A percentile compares a stretch with the other conserved stretches of the same genome.
Conservation (phyloP, 2,113 vertebrate genomes). For the Camelus dromedarius region DNA sequence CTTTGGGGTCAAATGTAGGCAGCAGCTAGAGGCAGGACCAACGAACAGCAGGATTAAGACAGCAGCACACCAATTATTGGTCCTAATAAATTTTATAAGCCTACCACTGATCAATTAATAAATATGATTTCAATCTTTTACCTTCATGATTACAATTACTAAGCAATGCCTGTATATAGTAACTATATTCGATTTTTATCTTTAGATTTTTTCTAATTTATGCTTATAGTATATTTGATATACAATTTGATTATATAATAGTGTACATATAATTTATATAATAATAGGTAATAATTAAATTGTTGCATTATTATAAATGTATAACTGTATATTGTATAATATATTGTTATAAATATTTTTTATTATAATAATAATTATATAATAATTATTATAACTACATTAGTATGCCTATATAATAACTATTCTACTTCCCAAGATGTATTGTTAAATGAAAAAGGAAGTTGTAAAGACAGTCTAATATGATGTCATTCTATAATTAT, state of each 20-base stretch:
- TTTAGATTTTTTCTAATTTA: not conserved
- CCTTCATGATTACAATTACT: not conserved
- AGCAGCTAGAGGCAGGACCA: not conserved
- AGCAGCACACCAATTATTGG: not conserved
- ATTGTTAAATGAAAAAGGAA: constrained; percentile 10
- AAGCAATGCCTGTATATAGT: not conserved
- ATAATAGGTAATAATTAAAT: not conserved
- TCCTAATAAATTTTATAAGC: not conserved
- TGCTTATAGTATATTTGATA: not conserved
- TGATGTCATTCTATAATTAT: not conserved
- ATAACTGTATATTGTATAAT: not conserved
- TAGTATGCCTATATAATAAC: not conserved
- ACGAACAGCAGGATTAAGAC: not conserved
- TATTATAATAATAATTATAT: not conserved
- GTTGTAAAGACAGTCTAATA: not conserved
- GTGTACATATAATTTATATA: not conserved
- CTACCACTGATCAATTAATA: not conserved
- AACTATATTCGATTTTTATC: not conserved
- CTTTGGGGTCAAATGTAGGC: not conserved
- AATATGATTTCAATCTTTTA: not conserved
- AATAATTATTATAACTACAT: not conserved
- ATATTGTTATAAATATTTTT: not conserved
- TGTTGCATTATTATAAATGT: not conserved
- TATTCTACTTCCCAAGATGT: not conserved
- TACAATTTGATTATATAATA: not conserved